phyloP scores from a whole-genome alignment of 2,113 vertebrate species.

The Corythornis vintsioides region DNA sequence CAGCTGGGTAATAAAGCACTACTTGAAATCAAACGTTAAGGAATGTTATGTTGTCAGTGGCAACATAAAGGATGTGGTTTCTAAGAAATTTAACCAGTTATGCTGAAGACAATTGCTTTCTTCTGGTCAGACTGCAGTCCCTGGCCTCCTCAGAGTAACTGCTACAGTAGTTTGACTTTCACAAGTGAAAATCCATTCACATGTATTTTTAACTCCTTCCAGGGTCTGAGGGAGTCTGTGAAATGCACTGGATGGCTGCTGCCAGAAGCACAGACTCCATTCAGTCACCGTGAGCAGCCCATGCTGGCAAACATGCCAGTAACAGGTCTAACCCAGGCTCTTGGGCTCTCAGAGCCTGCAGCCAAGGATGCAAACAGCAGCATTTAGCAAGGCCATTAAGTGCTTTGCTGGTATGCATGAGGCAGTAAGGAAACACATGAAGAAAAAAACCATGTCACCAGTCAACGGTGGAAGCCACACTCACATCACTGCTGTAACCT shows the following conservation, averaged over 20 bases:
- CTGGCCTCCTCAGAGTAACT: neutral
- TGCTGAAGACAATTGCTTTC: conserved; percentile 6
- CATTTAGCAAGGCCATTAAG: neutral
- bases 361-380: neutral
- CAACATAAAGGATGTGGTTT: conserved; percentile 63
- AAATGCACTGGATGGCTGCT: neutral
- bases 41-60: conserved; percentile 57
- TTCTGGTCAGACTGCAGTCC: conserved; percentile 18
- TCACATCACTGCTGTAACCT: neutral
- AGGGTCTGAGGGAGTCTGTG: neutral
- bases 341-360: neutral
- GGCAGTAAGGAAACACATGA: neutral
- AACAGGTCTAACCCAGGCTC: neutral
- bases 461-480: neutral
- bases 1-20: conserved; percentile 5
- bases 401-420: neutral
- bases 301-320: neutral
- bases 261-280: neutral
- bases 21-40: conserved; percentile 51
- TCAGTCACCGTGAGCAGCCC: neutral
- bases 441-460: neutral
- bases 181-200: neutral
- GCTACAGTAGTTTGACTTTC: neutral
- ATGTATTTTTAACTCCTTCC: neutral
- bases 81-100: conserved; percentile 52